These are phyloP conservation scores for Egretta garzetta DNA, from an alignment of 2,113 vertebrate genomes.

Conservation along the genomic window DNA sequence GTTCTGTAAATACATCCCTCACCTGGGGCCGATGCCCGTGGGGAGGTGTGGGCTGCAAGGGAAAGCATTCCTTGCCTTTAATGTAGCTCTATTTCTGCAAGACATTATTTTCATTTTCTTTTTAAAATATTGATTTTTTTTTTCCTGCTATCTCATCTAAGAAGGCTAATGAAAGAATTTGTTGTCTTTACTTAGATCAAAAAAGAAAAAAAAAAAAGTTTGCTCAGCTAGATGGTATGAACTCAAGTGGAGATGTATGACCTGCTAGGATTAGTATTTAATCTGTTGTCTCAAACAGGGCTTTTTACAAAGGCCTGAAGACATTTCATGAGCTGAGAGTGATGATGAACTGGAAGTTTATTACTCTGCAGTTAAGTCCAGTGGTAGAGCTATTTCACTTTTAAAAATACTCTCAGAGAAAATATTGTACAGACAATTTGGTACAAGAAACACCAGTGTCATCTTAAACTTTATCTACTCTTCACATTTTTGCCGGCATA, in stretches of 20 bases:
- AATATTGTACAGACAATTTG: background rate
- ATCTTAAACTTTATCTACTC: background rate
- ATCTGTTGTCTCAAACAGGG: constrained; percentile 42
- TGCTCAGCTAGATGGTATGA: constrained; percentile 28
- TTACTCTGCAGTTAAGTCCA: constrained; percentile 32
- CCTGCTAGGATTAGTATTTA: constrained; percentile 33
- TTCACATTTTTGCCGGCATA: background rate
- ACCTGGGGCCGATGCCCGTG: background rate
- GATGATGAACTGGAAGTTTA: constrained; percentile 35
- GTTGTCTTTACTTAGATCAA: constrained; percentile 55
- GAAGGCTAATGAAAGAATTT: constrained; percentile 35
- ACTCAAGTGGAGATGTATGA: constrained; percentile 29
- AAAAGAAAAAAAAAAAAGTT: background rate
- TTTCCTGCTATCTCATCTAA: constrained; percentile 31
- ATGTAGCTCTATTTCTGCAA: background rate
- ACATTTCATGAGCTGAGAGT: constrained; percentile 46
- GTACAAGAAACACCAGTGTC: background rate
- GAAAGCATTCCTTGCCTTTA: background rate
- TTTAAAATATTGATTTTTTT: background rate
- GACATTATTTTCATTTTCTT: background rate
- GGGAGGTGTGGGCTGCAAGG: background rate
- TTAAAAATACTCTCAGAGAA: constrained; percentile 34
- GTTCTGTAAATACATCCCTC: background rate
- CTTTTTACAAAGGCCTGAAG: constrained; percentile 37
- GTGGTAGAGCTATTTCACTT: constrained; percentile 47